These are phyloP conservation scores for Fragum sueziense DNA, from an alignment of 2,888 invertebrate species.

Conservation along the genomic window DNA sequence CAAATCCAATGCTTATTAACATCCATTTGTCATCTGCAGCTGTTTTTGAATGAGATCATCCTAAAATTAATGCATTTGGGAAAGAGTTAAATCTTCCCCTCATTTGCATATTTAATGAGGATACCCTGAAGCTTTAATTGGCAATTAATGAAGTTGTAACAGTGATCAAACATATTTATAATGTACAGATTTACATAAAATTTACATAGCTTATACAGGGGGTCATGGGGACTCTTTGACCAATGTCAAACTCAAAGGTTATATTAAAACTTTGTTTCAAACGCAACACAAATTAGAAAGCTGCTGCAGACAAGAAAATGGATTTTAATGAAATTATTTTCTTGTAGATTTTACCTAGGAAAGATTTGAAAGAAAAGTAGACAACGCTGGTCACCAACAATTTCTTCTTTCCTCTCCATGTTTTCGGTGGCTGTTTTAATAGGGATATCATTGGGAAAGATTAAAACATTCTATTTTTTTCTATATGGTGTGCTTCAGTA, in stretches of 20 bases:
- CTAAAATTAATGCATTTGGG: no score
- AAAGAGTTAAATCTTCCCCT: no score
- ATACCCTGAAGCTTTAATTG: constrained; percentile 17
- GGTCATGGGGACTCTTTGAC: background rate
- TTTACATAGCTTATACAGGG: constrained; percentile 1
- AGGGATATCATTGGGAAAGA: no score
- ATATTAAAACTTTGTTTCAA: background rate
- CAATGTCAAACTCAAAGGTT: background rate
- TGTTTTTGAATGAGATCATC: no score
- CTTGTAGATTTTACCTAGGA: background rate
- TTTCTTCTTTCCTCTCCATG: background rate
- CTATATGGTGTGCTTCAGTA: no score
- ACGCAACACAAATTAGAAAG: background rate
- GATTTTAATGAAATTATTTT: no score
- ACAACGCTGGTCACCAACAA: background rate
- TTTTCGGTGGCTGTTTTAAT: no score
- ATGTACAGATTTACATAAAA: background rate
- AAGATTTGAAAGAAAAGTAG: background rate
- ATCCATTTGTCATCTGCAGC: no score
- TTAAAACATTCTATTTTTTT: no score
- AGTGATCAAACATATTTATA: constrained; percentile 23
- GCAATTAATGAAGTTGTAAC: constrained; percentile 23
- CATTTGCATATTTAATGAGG: constrained; percentile 26
- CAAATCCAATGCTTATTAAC: no score
- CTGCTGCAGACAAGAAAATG: no score